phyloP scores from a whole-genome alignment of 2,888 invertebrate genomes.

The Patella ulyssiponensis region DNA sequence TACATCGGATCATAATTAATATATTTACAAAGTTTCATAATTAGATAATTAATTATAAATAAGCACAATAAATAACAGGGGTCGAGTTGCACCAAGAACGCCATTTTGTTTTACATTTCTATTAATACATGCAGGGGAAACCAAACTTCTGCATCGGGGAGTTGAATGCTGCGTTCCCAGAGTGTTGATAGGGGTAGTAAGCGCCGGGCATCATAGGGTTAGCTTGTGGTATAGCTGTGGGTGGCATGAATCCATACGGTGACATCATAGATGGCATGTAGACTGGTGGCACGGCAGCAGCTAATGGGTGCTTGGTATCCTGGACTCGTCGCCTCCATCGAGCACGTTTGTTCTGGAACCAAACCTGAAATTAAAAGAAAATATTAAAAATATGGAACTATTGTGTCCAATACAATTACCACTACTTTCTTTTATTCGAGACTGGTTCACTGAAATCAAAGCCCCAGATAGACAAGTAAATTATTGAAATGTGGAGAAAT shows the following conservation, averaged over 20 bases:
- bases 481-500: not conserved
- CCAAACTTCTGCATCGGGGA: not conserved
- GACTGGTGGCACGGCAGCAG: constrained; percentile 3
- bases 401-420: not conserved
- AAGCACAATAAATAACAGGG: constrained; percentile 1
- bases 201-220: constrained; percentile 18
- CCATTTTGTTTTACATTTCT: not conserved
- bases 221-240: constrained; percentile 14
- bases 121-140: not conserved
- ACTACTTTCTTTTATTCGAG: not conserved
- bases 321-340: constrained; percentile 22
- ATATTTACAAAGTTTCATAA: not conserved
- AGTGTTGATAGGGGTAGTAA: constrained; percentile 14
- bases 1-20: not conserved
- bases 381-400: not conserved
- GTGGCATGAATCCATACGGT: constrained; percentile 16
- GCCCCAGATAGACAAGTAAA: too few relatives aligned
- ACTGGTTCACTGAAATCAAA: not conserved
- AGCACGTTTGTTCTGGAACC: constrained; percentile 27
- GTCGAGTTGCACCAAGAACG: not conserved
- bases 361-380: constrained; percentile 9
- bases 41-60: not conserved
- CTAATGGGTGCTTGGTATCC: constrained; percentile 13
- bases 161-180: not conserved
- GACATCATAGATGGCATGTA: constrained; percentile 11